Base-by-base conservation (phyloP, 2,888 invertebrate species). In the Drosophila phalerata region DNA sequence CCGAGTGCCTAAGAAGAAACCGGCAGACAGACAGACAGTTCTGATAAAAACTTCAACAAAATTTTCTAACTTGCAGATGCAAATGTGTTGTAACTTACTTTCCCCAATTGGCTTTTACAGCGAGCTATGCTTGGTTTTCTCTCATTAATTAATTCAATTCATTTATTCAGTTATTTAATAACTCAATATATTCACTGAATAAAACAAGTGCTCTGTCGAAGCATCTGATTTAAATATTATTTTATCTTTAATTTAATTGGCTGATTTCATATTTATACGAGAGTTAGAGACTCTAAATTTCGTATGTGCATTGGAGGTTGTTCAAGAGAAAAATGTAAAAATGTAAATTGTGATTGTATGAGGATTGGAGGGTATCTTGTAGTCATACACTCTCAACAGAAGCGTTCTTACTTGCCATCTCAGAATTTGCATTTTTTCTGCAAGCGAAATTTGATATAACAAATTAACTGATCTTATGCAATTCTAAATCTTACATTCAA, bases 1-100 rank as follows among this genome's bases (percentile, higher is more conserved):
- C 47, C 52, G 45, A 66, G 42, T 66, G 45, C 45, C 28, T 22
- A 55, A 55, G 43, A 67, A 53, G 56, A 19, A 37, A 42, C 17
- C 8, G 38, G 28, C 25, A 10, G 60, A 17, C 8, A 17, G n/a
- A 17, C 28, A 43, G 22, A 72, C 22, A 38, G 30, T 30, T 45
- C 8, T 17, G 22, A 51, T 43, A 25, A 34, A 49, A 49, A 28
- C 38, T 42, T 48, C 8, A 49, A 56, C 22, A 15, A 38, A 5
- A 8, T 22, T 15, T 30, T 34, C 15, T 13, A n/a, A 22, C 11
- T 30, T 17, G 13, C n/a, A 34, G 13, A 22, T 42, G 30, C 28
- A 40, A 48, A 40, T 40, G 38, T n/a, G 11, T 19, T 40, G 10
- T 17, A 58, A 58, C 15, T 37, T 38, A 2, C 15, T 51, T n/a